Percentiles rank a stretch among this genome's conserved stretches.
Evolutionary conservation across 2,888 invertebrate genomes (phyloP).

Genomic region (Parapristionchus giblindavisi): DNA sequence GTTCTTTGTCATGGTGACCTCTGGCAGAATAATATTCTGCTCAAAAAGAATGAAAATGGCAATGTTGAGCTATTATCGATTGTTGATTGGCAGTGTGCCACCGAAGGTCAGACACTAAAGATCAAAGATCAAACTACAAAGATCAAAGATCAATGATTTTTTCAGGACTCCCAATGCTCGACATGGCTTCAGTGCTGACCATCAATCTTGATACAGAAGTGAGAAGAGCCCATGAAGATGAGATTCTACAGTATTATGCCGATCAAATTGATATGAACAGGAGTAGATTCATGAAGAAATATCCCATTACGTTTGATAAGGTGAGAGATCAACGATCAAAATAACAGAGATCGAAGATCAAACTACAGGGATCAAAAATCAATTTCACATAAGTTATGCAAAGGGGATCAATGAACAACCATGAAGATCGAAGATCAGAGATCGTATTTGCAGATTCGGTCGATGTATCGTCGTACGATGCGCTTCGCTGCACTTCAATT

Average conservation of each 20-base stretch:
- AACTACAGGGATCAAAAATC: neutral
- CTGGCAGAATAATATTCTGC: constrained; percentile 33
- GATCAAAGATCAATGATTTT: too few relatives aligned
- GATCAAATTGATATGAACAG: constrained; percentile 7
- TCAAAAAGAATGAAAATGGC: constrained; percentile 25
- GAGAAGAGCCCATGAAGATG: neutral
- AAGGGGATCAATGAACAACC: neutral
- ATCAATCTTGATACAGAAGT: constrained; percentile 15
- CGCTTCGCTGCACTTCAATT: constrained; percentile 16
- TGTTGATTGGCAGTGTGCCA: constrained; percentile 33
- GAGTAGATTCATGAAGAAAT: constrained; percentile 16
- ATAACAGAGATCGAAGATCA: neutral
- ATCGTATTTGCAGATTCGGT: neutral
- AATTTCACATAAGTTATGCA: neutral
- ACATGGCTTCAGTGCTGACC: constrained; percentile 10
- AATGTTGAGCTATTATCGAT: constrained; percentile 9
- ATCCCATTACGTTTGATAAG: too few relatives aligned
- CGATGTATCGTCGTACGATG: neutral
- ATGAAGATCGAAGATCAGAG: too few relatives aligned
- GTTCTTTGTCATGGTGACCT: constrained; percentile 17
- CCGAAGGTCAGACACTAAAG: too few relatives aligned
- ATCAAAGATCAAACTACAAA: too few relatives aligned
- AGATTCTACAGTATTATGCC: constrained; percentile 9
- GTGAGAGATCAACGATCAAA: too few relatives aligned
- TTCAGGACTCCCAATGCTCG: constrained; percentile 11